A percentile compares a stretch with the other conserved stretches of the same genome.
Evolutionary conservation across 2,888 invertebrate species (phyloP).

Genomic region (Thymelicus lineola): DNA sequence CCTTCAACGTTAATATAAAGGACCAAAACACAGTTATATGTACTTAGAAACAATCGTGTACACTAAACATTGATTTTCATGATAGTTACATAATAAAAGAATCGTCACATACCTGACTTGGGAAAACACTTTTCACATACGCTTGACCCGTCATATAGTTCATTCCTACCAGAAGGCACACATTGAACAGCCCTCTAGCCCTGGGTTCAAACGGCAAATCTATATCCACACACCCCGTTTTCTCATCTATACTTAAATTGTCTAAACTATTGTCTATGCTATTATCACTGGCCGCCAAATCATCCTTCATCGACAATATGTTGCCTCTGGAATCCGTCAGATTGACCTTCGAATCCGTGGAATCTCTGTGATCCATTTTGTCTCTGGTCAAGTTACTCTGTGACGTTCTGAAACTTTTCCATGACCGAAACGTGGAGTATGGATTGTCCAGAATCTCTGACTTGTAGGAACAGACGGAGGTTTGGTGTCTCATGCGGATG

Average conservation of each 20-base stretch:
- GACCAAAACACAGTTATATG: no score
- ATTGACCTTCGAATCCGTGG: slow-evolving; percentile 65
- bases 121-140: slow-evolving; percentile 89
- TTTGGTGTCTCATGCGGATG: slow-evolving; percentile 67
- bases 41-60: no score
- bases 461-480: slow-evolving; percentile 73
- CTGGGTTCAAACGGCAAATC: slow-evolving; percentile 68
- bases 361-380: slow-evolving; percentile 55
- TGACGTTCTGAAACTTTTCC: slow-evolving; percentile 77
- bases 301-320: slow-evolving; percentile 61
- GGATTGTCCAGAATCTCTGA: slow-evolving; percentile 68
- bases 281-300: slow-evolving; percentile 43
- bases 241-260: slow-evolving; percentile 70
- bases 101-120: slow-evolving; percentile 80
- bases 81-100: background rate
- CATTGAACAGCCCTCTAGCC: slow-evolving; percentile 86
- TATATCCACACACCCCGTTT: slow-evolving; percentile 72
- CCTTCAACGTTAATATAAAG: no score
- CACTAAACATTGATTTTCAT: no score
- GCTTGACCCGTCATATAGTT: slow-evolving; percentile 87
- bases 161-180: slow-evolving; percentile 88
- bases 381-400: slow-evolving; percentile 62
- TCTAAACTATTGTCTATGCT: slow-evolving; percentile 54
- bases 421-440: slow-evolving; percentile 76
- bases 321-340: slow-evolving; percentile 68